Evolutionary conservation across 2,113 vertebrate species (phyloP).

Genomic region (Isurus oxyrinchus): DNA sequence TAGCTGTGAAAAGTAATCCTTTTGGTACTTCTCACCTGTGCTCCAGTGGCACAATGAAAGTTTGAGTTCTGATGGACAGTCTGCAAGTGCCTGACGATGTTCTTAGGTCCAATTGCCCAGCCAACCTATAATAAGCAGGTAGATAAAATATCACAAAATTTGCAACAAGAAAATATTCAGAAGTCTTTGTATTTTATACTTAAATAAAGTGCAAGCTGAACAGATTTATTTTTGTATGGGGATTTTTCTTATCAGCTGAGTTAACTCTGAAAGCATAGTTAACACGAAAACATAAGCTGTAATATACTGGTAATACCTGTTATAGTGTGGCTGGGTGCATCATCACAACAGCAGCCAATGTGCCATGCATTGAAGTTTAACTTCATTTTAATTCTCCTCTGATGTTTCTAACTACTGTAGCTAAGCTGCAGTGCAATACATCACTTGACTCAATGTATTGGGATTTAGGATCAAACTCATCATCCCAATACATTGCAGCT

Average conservation of each 20-base stretch:
- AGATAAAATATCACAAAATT: slow-evolving; percentile 15
- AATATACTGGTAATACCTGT: not conserved
- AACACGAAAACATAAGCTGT: not conserved
- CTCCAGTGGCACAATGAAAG: slow-evolving; percentile 77
- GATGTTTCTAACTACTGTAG: not conserved
- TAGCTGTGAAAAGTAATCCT: not conserved
- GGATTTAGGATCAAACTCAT: not conserved
- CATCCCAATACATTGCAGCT: not conserved
- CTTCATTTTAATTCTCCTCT: not conserved
- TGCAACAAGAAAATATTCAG: not conserved
- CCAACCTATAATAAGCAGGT: slow-evolving; percentile 67
- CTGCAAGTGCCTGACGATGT: slow-evolving; percentile 71
- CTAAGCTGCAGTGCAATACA: not conserved
- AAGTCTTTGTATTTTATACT: not conserved
- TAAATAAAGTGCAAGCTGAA: not conserved
- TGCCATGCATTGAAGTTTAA: not conserved
- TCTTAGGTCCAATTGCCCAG: slow-evolving; percentile 72
- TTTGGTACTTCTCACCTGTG: slow-evolving; percentile 66
- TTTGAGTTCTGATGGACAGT: slow-evolving; percentile 80
- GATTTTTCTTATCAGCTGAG: not conserved
- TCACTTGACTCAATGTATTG: not conserved
- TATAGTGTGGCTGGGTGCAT: not conserved
- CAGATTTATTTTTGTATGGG: not conserved
- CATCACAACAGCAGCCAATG: not conserved
- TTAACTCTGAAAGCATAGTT: not conserved